Base-by-base conservation (phyloP, 2,113 vertebrate species). In the Beaufortia kweichowensis region DNA sequence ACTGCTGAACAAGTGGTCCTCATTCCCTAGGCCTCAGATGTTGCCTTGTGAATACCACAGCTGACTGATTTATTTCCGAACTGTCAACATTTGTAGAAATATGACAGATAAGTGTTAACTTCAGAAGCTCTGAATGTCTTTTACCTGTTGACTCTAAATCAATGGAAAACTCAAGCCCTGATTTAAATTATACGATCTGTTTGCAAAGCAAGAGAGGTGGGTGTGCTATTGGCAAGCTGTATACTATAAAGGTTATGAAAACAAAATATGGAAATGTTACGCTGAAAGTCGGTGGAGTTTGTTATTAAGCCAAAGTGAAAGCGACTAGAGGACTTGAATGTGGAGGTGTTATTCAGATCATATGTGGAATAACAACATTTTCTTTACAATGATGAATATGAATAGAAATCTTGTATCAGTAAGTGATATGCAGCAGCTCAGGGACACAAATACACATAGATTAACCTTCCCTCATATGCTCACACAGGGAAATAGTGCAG, bases 321-420 rank as follows among this genome's bases (percentile, higher is more conserved):
- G 35, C 28, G 9, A 28, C 11, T 43, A 10, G 65, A 60, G 48
- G 43, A 62, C 24, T 62, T 60, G 74, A 39, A 56, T 56, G 43
- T 76, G 35, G 21, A 46, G 26, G 50, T 19, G 33, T 62, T 70
- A 14, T 53, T 78, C 26, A 62, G 9, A 46, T 46, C 9, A 2
- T 60, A 9, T 50, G 28, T 55, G 8, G 50, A 67, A 59, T 56
- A 65, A 59, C 74, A 76, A 11, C n/a, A n/a, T 43, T 31, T 70
- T 63, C 17, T 33, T 46, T 62, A 69, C 24, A 65, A 26, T 35
- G 65, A 33, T 41, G 57, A 70, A 41, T 70, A 78, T 70, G 76
- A 70, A 68, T 78, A 23, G 31, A 63, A 63, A 41, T n/a, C 26
- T 59, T 68, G 48, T 28, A n/a, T 59, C 57, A 43, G 46, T 50